These are phyloP conservation scores for Drosophila rhopaloa DNA, from an alignment of 1,140 invertebrate species.

Conservation along the genomic window DNA sequence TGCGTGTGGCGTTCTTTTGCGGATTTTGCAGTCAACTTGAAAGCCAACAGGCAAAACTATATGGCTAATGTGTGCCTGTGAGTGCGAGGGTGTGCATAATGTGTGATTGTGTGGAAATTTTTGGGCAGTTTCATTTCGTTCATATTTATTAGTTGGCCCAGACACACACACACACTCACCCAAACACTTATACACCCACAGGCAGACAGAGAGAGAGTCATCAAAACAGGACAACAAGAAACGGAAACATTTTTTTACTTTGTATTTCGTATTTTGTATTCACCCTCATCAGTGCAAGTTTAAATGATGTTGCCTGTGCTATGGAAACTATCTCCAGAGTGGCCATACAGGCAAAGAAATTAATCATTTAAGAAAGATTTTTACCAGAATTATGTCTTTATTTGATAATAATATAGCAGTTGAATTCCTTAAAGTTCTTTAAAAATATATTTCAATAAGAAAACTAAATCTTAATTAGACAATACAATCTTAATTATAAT, in stretches of 20 bases:
- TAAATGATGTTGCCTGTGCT: conserved; percentile 63
- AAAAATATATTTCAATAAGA: no score
- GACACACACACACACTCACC: conserved; percentile 52
- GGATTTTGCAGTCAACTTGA: conserved; percentile 81
- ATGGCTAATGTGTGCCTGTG: conserved; percentile 66
- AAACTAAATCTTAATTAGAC: no score
- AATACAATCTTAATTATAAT: no score
- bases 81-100: conserved; percentile 66
- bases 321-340: conserved; percentile 60
- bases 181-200: conserved; percentile 11
- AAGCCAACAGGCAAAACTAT: conserved; percentile 82
- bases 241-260: conserved; percentile 71
- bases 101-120: conserved; percentile 83
- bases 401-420: no score
- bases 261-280: conserved; percentile 65
- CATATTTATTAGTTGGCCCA: conserved; percentile 84
- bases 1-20: conserved; percentile 77
- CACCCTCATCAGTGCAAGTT: conserved; percentile 76
- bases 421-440: no score
- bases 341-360: conserved; percentile 17
- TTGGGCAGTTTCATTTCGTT: conserved; percentile 84
- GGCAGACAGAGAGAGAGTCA: conserved; percentile 31
- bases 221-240: conserved; percentile 81
- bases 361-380: background rate
- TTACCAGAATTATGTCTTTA: background rate